Percentiles rank a stretch among this genome's conserved stretches.
These are phyloP conservation scores for Geotrypetes seraphini DNA, from an alignment of 2,797 vertebrate species.

Conservation along the genomic window DNA sequence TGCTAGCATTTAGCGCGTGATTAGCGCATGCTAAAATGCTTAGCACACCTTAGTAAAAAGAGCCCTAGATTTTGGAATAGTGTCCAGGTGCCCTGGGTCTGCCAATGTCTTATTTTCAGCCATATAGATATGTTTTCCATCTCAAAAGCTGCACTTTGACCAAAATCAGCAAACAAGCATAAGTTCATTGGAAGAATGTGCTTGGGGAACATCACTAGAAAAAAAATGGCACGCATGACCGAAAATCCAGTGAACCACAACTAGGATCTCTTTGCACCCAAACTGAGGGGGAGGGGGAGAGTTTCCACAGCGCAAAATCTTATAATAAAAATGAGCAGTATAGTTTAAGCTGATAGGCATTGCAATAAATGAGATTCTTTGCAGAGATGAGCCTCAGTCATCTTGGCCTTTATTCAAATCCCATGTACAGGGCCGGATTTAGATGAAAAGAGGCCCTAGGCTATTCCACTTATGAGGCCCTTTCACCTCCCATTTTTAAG, in stretches of 20 bases:
- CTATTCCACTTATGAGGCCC: too few relatives aligned
- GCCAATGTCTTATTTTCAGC: slow-evolving; percentile 2
- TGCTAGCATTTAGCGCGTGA: too few relatives aligned
- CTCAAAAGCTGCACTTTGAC: slow-evolving; percentile 14
- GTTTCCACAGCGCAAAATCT: slow-evolving; percentile 22
- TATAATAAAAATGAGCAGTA: slow-evolving; percentile 23
- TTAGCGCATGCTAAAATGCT: too few relatives aligned
- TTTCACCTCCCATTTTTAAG: too few relatives aligned
- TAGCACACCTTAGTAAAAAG: too few relatives aligned
- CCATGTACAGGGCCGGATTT: too few relatives aligned
- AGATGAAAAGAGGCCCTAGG: too few relatives aligned
- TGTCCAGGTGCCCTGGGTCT: background rate
- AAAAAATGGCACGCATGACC: slow-evolving; percentile 2
- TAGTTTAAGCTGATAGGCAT: too few relatives aligned
- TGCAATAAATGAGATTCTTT: too few relatives aligned
- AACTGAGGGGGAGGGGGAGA: slow-evolving; percentile 26
- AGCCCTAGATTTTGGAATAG: slow-evolving; percentile 8
- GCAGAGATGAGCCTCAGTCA: too few relatives aligned
- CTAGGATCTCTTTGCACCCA: slow-evolving; percentile 29
- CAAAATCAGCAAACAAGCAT: slow-evolving; percentile 15
- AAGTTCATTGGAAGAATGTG: slow-evolving; percentile 2
- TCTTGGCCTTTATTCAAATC: too few relatives aligned
- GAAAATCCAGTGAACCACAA: slow-evolving; percentile 6
- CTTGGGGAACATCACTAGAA: slow-evolving; percentile 6
- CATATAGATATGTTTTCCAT: background rate